These are phyloP conservation scores for Eulimnadia texana DNA, from an alignment of 1,140 invertebrate genomes.

Conservation along the genomic window DNA sequence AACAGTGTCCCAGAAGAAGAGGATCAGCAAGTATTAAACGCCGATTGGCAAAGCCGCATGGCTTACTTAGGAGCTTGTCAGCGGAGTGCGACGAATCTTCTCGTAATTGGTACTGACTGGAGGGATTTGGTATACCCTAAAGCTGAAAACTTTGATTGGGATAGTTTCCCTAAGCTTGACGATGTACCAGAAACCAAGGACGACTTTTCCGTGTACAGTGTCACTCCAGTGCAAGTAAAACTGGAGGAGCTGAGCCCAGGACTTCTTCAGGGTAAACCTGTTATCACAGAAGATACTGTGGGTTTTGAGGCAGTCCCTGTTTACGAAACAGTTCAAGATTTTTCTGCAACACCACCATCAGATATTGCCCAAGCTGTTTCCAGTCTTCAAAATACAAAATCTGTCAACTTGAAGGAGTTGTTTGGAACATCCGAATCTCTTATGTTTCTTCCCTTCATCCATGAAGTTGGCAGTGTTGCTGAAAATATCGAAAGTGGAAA, in stretches of 20 bases:
- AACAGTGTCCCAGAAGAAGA: not conserved
- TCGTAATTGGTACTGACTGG: constrained; percentile 35
- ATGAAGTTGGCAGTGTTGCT: constrained; percentile 45
- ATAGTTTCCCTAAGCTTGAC: constrained; percentile 34
- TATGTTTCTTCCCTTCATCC: constrained; percentile 40
- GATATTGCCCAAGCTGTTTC: constrained; percentile 29
- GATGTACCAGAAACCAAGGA: constrained; percentile 11
- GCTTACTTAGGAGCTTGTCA: not conserved
- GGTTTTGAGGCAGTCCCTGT: constrained; percentile 44
- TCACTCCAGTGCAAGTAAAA: constrained; percentile 33
- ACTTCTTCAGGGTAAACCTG: constrained; percentile 26
- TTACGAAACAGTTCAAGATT: constrained; percentile 39
- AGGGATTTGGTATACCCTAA: constrained; percentile 40
- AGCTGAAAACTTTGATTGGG: constrained; percentile 44
- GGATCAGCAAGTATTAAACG: not conserved
- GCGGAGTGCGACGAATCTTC: constrained; percentile 5
- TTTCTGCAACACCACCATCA: constrained; percentile 36
- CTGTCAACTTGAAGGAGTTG: constrained; percentile 40
- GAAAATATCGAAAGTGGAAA: constrained; percentile 36
- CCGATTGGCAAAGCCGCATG: constrained; percentile 10
- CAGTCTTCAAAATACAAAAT: constrained; percentile 24
- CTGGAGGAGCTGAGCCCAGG: constrained; percentile 33
- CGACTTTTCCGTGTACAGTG: constrained; percentile 26
- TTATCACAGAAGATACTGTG: constrained; percentile 33
- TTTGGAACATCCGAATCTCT: constrained; percentile 30